Percentiles rank a stretch among this genome's conserved stretches.
Evolutionary conservation across 2,797 vertebrate genomes (phyloP).

Genomic region (Mallotus villosus): DNA sequence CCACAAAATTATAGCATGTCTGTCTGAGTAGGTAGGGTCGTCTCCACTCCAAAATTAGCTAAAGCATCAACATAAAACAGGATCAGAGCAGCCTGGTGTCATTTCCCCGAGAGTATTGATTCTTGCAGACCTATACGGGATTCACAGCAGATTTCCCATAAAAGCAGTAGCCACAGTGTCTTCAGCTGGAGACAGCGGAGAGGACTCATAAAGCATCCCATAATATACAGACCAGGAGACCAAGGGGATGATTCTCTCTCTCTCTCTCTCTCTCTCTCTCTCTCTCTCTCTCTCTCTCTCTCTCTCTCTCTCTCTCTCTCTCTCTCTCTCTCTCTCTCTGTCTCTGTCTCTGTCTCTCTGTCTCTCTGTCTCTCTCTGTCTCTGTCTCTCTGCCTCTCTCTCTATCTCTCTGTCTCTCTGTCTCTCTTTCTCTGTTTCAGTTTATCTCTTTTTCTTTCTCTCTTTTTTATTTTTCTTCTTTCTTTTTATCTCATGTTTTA

Average conservation of each 20-base stretch:
- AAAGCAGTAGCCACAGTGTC: slow-evolving; percentile 80
- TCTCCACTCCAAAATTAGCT: slow-evolving; percentile 91
- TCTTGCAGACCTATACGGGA: slow-evolving; percentile 79
- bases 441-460: not conserved
- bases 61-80: slow-evolving; percentile 88
- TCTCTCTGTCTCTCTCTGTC: not conserved
- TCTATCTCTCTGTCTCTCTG: not conserved
- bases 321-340: not conserved
- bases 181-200: slow-evolving; percentile 76
- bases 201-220: slow-evolving; percentile 57
- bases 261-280: not conserved
- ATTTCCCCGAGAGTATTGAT: slow-evolving; percentile 91
- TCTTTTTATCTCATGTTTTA: not conserved
- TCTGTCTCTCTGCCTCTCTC: not conserved
- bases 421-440: not conserved
- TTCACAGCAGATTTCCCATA: slow-evolving; percentile 88
- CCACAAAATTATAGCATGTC: slow-evolving; percentile 88
- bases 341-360: not conserved
- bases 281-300: not conserved
- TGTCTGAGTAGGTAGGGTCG: slow-evolving; percentile 73
- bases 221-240: slow-evolving; percentile 58
- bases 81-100: slow-evolving; percentile 87
- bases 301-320: slow-evolving; percentile 6
- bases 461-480: not conserved
- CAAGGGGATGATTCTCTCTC: slow-evolving; percentile 35